phyloP scores from a whole-genome alignment of 53 echinoderm and acorn worm genomes.

The Luidia sarsii region DNA sequence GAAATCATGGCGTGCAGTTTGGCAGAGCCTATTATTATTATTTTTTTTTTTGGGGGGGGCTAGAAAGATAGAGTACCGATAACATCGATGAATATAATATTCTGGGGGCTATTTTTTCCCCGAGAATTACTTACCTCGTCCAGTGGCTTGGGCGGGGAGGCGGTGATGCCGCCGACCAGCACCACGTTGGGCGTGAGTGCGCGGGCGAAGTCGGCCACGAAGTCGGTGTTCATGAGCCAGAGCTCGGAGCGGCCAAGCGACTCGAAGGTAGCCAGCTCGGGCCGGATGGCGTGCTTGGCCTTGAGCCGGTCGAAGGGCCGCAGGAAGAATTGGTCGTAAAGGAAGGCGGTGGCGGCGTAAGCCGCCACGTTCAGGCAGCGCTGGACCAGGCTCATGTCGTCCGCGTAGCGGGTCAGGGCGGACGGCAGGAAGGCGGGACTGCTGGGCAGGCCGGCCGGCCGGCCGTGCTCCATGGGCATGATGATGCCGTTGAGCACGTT shows the following conservation, averaged over 20 bases:
- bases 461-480: constrained; percentile 41
- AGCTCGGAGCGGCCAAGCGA: constrained; percentile 61
- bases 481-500: constrained; percentile 53
- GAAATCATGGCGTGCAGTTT: too few relatives aligned
- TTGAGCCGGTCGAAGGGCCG: constrained; percentile 62
- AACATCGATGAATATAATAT: too few relatives aligned
- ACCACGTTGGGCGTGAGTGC: constrained; percentile 73
- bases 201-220: constrained; percentile 69
- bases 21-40: too few relatives aligned
- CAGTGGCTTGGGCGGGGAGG: constrained; percentile 57
- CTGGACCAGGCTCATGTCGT: constrained; percentile 70
- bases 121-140: constrained; percentile 63
- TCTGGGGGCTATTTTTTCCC: too few relatives aligned
- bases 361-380: constrained; percentile 64
- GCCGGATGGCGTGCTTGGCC: constrained; percentile 42
- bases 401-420: constrained; percentile 47
- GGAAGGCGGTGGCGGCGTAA: constrained; percentile 28
- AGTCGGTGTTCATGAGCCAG: constrained; percentile 78
- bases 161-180: constrained; percentile 72
- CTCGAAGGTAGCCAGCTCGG: constrained; percentile 42
- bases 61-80: too few relatives aligned
- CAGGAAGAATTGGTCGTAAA: constrained; percentile 53
- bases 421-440: constrained; percentile 66
- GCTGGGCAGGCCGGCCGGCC: constrained; percentile 49
- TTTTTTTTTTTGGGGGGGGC: too few relatives aligned